Evolutionary conservation across 2,797 vertebrate species (phyloP).

Genomic region (Chiloscyllium punctatum): DNA sequence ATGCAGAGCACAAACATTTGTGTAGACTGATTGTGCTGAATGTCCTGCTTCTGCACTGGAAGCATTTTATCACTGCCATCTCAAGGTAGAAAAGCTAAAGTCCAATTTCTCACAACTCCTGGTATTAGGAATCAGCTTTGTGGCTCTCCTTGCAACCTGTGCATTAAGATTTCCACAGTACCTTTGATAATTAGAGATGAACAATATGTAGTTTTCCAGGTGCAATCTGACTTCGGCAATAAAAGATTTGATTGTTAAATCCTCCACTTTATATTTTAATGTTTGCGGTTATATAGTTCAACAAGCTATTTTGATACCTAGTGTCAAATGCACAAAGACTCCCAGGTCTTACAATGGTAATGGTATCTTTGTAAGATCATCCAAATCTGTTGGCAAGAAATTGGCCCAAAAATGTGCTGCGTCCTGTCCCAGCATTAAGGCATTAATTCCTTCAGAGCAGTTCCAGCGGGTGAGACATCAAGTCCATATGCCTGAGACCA

Average conservation of each 20-base stretch:
- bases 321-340: background rate
- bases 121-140: background rate
- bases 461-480: background rate
- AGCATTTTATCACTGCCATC: background rate
- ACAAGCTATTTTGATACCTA: background rate
- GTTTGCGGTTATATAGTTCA: background rate
- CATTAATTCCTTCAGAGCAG: too few species aligned
- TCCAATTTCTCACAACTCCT: too few species aligned
- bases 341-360: background rate
- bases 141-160: background rate
- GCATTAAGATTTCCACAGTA: background rate
- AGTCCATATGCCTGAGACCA: background rate
- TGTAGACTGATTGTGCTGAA: too few species aligned
- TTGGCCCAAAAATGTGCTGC: background rate
- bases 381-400: background rate
- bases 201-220: background rate
- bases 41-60: too few species aligned
- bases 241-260: background rate
- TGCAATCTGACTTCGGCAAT: background rate
- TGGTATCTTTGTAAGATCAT: background rate
- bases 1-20: background rate
- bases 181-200: background rate
- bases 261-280: background rate
- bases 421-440: too few species aligned
- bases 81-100: background rate